Conservation (phyloP, 2,797 vertebrate species). For the Enteromius argenteus region DNA sequence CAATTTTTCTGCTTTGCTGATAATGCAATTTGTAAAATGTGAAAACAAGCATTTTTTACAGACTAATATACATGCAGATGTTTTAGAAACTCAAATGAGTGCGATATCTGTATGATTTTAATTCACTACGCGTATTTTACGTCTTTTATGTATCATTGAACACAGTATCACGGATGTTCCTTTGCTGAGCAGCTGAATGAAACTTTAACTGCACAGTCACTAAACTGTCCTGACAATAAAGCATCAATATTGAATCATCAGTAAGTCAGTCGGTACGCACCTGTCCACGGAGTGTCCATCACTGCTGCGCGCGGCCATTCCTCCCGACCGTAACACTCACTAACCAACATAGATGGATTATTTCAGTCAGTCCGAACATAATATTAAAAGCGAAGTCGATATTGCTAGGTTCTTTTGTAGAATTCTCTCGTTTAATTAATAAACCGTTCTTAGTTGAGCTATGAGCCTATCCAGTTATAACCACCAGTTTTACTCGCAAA, state of each 20-base stretch:
- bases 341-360: neutral
- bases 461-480: neutral
- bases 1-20: neutral
- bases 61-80: neutral
- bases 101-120: neutral
- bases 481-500: neutral
- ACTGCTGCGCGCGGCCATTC: neutral
- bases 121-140: neutral
- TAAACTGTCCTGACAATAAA: neutral
- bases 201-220: neutral
- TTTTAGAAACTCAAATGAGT: neutral
- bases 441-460: slow-evolving; percentile 12
- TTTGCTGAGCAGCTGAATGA: neutral
- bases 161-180: neutral
- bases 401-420: neutral
- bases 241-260: neutral
- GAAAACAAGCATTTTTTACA: neutral
- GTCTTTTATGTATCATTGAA: neutral
- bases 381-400: neutral
- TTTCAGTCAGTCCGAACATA: slow-evolving; percentile 15
- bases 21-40: neutral
- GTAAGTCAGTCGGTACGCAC: slow-evolving; percentile 42
- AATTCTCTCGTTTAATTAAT: neutral
- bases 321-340: neutral
- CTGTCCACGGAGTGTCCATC: slow-evolving; percentile 53